phyloP scores from a whole-genome alignment of 2,113 vertebrate genomes.

The Miniopterus natalensis region DNA sequence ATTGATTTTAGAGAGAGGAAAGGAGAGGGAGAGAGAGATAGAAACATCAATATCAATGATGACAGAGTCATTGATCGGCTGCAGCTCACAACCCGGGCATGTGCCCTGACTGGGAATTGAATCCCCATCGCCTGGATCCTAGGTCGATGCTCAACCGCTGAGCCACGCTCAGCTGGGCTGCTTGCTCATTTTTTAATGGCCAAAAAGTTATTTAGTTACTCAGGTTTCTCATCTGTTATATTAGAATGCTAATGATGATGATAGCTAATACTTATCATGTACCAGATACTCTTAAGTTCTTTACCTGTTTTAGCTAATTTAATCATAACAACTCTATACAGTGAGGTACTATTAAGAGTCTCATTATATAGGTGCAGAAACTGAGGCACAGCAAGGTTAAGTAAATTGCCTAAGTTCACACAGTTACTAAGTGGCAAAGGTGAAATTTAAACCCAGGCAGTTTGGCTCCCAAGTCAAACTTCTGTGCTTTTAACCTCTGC shows the following conservation, averaged over 20 bases:
- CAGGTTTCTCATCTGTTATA: conserved; percentile 53
- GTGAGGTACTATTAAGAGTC: conserved; percentile 6
- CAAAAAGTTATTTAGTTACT: background rate
- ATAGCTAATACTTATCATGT: conserved; percentile 39
- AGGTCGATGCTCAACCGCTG: no score
- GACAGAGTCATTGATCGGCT: no score
- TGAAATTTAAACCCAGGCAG: background rate
- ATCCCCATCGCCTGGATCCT: no score
- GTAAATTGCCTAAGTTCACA: conserved; percentile 31
- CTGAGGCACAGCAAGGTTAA: conserved; percentile 6
- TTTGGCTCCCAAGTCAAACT: conserved; percentile 22
- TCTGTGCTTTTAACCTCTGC: conserved; percentile 43
- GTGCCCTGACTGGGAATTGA: no score
- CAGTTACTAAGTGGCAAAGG: conserved; percentile 20
- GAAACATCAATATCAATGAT: no score
- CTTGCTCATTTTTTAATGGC: background rate
- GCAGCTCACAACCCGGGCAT: no score
- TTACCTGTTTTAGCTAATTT: conserved; percentile 39
- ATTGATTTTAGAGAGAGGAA: background rate
- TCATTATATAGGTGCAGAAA: conserved; percentile 1
- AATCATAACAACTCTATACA: background rate
- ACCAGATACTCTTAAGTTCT: background rate
- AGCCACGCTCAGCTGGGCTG: no score
- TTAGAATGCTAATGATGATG: background rate
- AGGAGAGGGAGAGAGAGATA: background rate